Base-by-base conservation (phyloP, 2,888 invertebrate species). In the Koerneria pararmatus region DNA sequence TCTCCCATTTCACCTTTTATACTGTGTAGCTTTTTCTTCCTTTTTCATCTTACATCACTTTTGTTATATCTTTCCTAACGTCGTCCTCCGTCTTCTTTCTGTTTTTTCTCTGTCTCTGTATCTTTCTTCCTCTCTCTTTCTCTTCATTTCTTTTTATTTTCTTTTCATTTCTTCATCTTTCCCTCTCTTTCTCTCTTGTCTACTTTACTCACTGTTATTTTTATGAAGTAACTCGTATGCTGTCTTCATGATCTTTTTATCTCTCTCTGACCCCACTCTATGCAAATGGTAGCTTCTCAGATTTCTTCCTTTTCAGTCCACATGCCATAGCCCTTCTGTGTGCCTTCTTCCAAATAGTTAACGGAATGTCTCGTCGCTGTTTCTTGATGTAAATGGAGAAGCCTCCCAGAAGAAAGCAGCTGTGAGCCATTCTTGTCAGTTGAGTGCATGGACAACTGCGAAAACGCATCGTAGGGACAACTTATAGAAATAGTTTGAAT, bases 1-100 rank as follows among this genome's bases (percentile, higher is more conserved):
- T n/a, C n/a, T n/a, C n/a, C n/a, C n/a, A n/a, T n/a, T n/a, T n/a
- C n/a, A n/a, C n/a, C n/a, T n/a, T n/a, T n/a, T n/a, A n/a, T n/a
- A n/a, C n/a, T n/a, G n/a, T n/a, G n/a, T n/a, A n/a, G n/a, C 54
- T 31, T 54, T 32, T 32, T 27, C 22, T 29, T 51, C 51, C n/a
- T 51, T 51, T 51, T 29, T 51, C 51, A 51, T 54, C 54, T 32
- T 31, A 54, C 32, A 31, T 32, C 29, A 54, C 22, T 27, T 19
- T 24, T 24, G 19, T 22, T 54, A 32, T 32, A 54, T 31, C 29
- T 29, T 51, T 5, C 51, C 24, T 29, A 24, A 51, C 24, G 11
- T 27, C 54, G 29, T 19, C 31, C 29, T 54, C 15, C 54, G 29
- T 27, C 51, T 11, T 27, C 51, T 29, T 51, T 51, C 29, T 51